A percentile compares a stretch with the other conserved stretches of the same genome.
These are phyloP conservation scores for Helogale parvula DNA, from an alignment of 2,113 vertebrate genomes.

Conservation along the genomic window DNA sequence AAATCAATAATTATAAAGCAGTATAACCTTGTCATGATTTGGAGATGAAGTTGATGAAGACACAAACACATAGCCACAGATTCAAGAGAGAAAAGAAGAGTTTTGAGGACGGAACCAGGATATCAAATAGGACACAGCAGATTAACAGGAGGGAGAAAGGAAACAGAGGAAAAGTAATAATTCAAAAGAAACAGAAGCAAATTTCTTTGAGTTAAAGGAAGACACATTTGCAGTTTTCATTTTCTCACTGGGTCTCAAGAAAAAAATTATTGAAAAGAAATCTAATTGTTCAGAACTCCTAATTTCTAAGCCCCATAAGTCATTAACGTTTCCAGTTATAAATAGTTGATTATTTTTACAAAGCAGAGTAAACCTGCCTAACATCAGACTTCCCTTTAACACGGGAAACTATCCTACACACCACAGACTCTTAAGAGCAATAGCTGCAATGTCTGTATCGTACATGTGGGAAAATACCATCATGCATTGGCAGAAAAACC, in stretches of 20 bases:
- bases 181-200: background rate
- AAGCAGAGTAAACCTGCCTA: background rate
- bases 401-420: background rate
- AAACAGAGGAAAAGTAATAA: background rate
- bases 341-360: background rate
- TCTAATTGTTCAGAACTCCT: background rate
- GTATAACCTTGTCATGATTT: background rate
- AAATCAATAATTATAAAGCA: conserved; percentile 41
- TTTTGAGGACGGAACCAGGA: background rate
- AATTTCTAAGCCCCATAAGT: background rate
- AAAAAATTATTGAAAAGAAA: background rate
- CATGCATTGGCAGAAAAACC: too few relatives aligned
- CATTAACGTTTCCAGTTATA: background rate
- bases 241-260: background rate
- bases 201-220: background rate
- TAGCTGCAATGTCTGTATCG: accelerated
- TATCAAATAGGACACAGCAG: background rate
- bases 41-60: background rate
- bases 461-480: background rate
- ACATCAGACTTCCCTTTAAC: background rate
- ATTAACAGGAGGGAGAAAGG: background rate
- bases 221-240: background rate
- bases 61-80: background rate
- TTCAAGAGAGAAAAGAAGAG: background rate
- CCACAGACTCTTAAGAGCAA: background rate